Percentiles rank a stretch among this genome's conserved stretches.
Evolutionary conservation across 2,888 invertebrate species (phyloP).

Genomic region (Oeneis ivallda): DNA sequence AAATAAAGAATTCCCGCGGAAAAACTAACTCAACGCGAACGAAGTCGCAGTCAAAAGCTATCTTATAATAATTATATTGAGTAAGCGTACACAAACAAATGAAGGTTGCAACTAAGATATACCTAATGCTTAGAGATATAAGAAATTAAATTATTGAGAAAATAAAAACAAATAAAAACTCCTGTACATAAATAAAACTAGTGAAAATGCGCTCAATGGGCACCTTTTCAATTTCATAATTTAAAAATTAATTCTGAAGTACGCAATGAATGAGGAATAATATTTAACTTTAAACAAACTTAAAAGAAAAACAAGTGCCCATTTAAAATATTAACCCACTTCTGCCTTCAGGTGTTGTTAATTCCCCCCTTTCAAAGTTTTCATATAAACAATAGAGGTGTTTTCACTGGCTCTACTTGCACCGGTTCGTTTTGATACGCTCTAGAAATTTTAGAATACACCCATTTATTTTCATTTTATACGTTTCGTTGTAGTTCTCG

Average conservation of each 20-base stretch:
- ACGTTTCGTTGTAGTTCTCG: background rate
- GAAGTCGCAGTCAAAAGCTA: too few relatives aligned
- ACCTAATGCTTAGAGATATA: too few relatives aligned
- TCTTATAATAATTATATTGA: too few relatives aligned
- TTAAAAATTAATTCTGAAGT: background rate
- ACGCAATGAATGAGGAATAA: slow-evolving; percentile 8
- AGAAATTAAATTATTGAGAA: too few relatives aligned
- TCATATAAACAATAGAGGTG: slow-evolving; percentile 22
- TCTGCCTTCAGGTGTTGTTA: slow-evolving; percentile 20
- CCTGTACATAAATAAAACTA: background rate
- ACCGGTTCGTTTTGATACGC: slow-evolving; percentile 19
- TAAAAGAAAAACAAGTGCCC: slow-evolving; percentile 9
- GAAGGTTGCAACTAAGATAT: too few relatives aligned
- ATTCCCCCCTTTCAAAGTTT: slow-evolving; percentile 23
- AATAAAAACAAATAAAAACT: too few relatives aligned
- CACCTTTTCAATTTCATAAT: background rate
- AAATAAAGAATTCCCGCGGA: too few relatives aligned
- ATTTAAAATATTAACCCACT: slow-evolving; percentile 22
- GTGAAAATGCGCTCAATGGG: background rate
- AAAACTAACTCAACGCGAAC: too few relatives aligned
- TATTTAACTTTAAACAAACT: slow-evolving; percentile 17
- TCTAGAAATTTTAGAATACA: slow-evolving; percentile 11
- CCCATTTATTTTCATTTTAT: slow-evolving; percentile 13
- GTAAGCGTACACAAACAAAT: too few relatives aligned
- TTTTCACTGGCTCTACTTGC: slow-evolving; percentile 7